phyloP scores from a whole-genome alignment of 2,888 invertebrate species.

The Acronicta alni region DNA sequence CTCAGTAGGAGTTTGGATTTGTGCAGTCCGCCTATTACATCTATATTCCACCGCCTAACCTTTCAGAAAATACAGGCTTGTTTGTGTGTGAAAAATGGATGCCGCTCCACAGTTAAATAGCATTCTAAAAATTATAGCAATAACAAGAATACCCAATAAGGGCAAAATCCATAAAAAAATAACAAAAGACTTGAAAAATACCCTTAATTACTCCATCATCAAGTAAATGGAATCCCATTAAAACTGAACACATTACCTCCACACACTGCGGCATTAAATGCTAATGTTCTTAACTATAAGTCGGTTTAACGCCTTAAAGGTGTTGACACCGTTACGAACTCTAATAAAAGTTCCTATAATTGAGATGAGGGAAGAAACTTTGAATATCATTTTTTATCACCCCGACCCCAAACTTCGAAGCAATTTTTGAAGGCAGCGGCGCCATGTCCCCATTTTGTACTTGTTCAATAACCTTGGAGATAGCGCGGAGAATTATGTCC shows the following conservation, averaged over 20 bases:
- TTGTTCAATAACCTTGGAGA: conserved; percentile 41
- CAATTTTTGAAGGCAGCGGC: conserved; percentile 45
- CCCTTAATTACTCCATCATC: not conserved
- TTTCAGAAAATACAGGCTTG: too few relatives aligned
- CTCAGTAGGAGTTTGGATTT: too few relatives aligned
- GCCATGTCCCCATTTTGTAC: conserved; percentile 23
- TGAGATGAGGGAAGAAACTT: conserved; percentile 40
- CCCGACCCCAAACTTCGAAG: conserved; percentile 26
- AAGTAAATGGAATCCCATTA: not conserved
- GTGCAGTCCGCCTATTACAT: too few relatives aligned
- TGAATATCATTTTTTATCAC: conserved; percentile 51
- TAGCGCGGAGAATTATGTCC: conserved; percentile 37
- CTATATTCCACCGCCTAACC: too few relatives aligned
- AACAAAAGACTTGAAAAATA: too few relatives aligned
- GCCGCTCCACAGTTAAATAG: too few relatives aligned
- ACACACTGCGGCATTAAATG: conserved; percentile 20
- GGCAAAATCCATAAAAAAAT: too few relatives aligned
- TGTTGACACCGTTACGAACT: conserved; percentile 47
- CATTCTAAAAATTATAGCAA: too few relatives aligned
- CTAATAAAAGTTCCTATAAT: conserved; percentile 50
- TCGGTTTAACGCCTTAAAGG: conserved; percentile 29
- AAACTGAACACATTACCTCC: not conserved
- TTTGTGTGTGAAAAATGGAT: too few relatives aligned
- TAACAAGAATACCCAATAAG: too few relatives aligned
- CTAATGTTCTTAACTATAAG: conserved; percentile 31